phyloP scores from a whole-genome alignment of 2,797 vertebrate genomes.

The Basileuterus tristriatus region DNA sequence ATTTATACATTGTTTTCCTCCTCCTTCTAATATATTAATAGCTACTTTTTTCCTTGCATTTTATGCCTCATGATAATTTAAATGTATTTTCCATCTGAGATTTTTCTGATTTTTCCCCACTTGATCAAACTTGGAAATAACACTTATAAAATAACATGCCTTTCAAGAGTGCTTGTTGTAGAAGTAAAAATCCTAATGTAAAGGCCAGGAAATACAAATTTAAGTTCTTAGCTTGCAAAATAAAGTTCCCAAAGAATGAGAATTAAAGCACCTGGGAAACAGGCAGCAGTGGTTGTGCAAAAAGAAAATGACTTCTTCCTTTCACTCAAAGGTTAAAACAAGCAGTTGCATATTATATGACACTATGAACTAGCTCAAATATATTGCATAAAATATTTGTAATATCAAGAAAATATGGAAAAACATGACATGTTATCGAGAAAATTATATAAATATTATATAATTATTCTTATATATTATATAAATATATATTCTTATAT shows the following conservation, averaged over 20 bases:
- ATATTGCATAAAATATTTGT: neutral
- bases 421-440: neutral
- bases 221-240: conserved; percentile 43
- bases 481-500: too few relatives aligned
- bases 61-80: neutral
- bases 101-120: neutral
- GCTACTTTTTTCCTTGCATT: neutral
- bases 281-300: neutral
- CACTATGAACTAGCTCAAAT: neutral
- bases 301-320: conserved; percentile 11
- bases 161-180: conserved; percentile 3
- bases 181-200: neutral
- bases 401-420: neutral
- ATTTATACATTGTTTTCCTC: neutral
- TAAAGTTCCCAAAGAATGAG: conserved; percentile 28
- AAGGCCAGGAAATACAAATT: conserved; percentile 21
- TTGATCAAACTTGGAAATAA: neutral
- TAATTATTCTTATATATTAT: too few relatives aligned
- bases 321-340: neutral
- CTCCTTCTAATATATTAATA: neutral
- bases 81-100: neutral
- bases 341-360: neutral
- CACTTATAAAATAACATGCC: neutral
- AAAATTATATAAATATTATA: neutral
- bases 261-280: neutral